These are phyloP conservation scores for Phataginus tricuspis DNA, from an alignment of 2,797 vertebrate species.

Conservation along the genomic window DNA sequence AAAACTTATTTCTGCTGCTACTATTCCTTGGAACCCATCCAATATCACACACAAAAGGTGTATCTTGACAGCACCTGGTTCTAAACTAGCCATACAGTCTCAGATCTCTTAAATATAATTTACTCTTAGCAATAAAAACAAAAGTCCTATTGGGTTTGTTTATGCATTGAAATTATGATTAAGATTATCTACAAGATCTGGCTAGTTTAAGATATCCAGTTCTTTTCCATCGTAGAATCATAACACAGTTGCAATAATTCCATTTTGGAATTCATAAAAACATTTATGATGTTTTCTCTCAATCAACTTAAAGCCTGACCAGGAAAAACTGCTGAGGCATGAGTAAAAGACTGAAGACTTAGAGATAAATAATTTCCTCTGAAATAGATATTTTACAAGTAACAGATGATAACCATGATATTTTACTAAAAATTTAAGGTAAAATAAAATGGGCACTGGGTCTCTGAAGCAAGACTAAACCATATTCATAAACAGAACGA, in stretches of 20 bases:
- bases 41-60: not conserved
- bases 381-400: not conserved
- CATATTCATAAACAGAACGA: not conserved
- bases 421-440: not conserved
- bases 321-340: not conserved
- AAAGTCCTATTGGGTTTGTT: not conserved
- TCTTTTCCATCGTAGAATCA: not conserved
- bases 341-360: not conserved
- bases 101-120: not conserved
- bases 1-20: not conserved
- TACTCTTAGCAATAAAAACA: not conserved
- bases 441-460: not conserved
- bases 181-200: not conserved
- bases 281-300: not conserved
- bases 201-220: not conserved
- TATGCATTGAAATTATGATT: not conserved
- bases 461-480: not conserved
- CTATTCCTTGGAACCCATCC: not conserved
- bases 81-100: not conserved
- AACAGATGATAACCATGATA: not conserved
- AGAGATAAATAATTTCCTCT: not conserved
- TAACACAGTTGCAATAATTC: not conserved
- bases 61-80: not conserved
- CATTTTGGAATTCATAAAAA: not conserved
- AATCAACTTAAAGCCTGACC: not conserved